Evolutionary conservation across 2,888 invertebrate genomes (phyloP).

Genomic region (Beris chalybata): DNA sequence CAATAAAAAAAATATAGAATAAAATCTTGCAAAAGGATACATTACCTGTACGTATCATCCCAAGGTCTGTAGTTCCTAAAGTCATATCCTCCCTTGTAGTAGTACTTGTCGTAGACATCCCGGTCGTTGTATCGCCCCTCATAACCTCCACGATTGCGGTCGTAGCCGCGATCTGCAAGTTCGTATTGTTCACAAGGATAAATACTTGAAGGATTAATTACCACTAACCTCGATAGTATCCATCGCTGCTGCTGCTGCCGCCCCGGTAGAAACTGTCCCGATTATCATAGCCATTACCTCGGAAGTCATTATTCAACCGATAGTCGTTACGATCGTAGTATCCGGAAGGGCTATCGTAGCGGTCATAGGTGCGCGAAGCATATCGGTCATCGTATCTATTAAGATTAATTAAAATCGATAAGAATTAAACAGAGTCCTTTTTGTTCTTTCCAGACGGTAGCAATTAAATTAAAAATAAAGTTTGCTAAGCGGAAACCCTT

Average conservation of each 20-base stretch:
- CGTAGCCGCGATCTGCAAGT: constrained; percentile 50
- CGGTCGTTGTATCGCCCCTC: constrained; percentile 49
- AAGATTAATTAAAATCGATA: constrained; percentile 26
- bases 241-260: constrained; percentile 46
- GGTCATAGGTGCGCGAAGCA: constrained; percentile 31
- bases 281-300: constrained; percentile 52
- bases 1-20: neutral
- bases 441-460: neutral
- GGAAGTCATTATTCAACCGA: constrained; percentile 36
- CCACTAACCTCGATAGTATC: constrained; percentile 41
- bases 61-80: constrained; percentile 54
- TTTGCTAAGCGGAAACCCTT: too few relatives aligned
- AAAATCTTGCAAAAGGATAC: constrained; percentile 32
- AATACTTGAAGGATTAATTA: constrained; percentile 2
- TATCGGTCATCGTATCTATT: constrained; percentile 40
- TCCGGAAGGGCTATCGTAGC: constrained; percentile 41
- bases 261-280: constrained; percentile 48
- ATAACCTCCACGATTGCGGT: constrained; percentile 43
- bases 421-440: constrained; percentile 11
- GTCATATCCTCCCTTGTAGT: constrained; percentile 49
- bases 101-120: constrained; percentile 51
- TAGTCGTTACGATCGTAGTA: constrained; percentile 22
- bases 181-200: neutral
- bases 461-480: too few relatives aligned
- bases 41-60: constrained; percentile 57